Base-by-base conservation (phyloP, 1,140 invertebrate species). In the Ganaspis sp. region DNA sequence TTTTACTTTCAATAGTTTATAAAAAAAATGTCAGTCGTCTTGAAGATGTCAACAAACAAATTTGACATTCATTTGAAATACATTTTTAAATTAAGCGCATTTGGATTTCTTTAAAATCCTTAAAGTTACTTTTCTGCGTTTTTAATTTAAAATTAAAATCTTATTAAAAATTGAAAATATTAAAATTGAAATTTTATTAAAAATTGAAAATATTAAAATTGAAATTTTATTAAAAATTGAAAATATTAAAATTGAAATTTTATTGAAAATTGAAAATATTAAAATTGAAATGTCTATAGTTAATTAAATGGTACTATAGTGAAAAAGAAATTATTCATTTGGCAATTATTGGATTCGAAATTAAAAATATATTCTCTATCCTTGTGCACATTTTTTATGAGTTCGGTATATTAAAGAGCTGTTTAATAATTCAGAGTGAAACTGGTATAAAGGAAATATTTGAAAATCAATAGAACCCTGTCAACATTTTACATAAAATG, bases 401-500 rank as follows among this genome's bases (percentile, higher is more conserved):
- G 17, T 54, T 21, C 45, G 4, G 9, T 64, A n/a, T 17, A 64
- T 64, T 34, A 29, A 29, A 64, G 11, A 29, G 21, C n/a, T n/a
- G 15, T 4, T n/a, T 4, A 6, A 34, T 29, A 64, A 29, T 64
- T 29, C 8, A 64, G 15, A 12, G 23, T 64, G 58, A 15, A 64
- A 64, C 21, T 12, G 26, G 58, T 26, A 64, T 26, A 64, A 34
- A 64, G 12, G 26, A 11, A 29, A 17, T n/a, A n/a, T 49, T 49
- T 49, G 15, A 64, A 34, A 64, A 34, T 64, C 58, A 29, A 64
- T 64, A 29, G 26, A 64, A 34, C 23, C 58, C 58, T 29, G 58
- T 64, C 23, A 64, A 64, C 29, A 64, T 12, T 29, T 64, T 26
- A 64, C 23, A 64, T 34, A 29, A 64, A 64, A n/a, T n/a, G 12